These are phyloP conservation scores for Chloroclysta siterata DNA, from an alignment of 2,888 invertebrate species.

Conservation along the genomic window DNA sequence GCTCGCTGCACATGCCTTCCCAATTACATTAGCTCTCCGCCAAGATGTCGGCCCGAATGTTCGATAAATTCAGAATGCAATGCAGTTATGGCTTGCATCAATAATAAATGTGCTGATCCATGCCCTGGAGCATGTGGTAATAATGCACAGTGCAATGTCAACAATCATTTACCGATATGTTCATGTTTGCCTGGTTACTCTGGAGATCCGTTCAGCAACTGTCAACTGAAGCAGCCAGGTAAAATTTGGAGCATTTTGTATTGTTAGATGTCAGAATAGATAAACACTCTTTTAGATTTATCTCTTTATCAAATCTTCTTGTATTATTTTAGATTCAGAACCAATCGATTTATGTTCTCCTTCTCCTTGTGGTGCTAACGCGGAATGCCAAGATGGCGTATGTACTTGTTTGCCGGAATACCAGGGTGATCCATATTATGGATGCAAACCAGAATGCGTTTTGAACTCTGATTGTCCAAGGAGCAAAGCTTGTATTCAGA, in stretches of 20 bases:
- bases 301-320: neutral
- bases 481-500: constrained; percentile 88
- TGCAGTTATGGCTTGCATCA: constrained; percentile 88
- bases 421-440: constrained; percentile 89
- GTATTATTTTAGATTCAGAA: constrained; percentile 61
- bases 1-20: constrained; percentile 89
- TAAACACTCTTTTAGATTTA: neutral
- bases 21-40: constrained; percentile 90
- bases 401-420: constrained; percentile 90
- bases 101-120: constrained; percentile 89
- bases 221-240: constrained; percentile 65
- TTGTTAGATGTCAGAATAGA: neutral
- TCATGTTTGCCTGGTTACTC: constrained; percentile 88
- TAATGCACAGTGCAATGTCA: constrained; percentile 89
- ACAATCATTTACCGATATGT: constrained; percentile 89
- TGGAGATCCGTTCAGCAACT: constrained; percentile 89
- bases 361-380: constrained; percentile 89
- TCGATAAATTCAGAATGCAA: constrained; percentile 89
- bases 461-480: constrained; percentile 89
- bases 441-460: constrained; percentile 92
- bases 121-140: constrained; percentile 91
- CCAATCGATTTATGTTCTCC: constrained; percentile 87
- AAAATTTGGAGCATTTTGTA: constrained; percentile 34
- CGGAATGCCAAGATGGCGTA: constrained; percentile 86
- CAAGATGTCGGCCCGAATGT: constrained; percentile 91